Evolutionary conservation across 2,113 vertebrate species (phyloP).

Genomic region (Lota lota): DNA sequence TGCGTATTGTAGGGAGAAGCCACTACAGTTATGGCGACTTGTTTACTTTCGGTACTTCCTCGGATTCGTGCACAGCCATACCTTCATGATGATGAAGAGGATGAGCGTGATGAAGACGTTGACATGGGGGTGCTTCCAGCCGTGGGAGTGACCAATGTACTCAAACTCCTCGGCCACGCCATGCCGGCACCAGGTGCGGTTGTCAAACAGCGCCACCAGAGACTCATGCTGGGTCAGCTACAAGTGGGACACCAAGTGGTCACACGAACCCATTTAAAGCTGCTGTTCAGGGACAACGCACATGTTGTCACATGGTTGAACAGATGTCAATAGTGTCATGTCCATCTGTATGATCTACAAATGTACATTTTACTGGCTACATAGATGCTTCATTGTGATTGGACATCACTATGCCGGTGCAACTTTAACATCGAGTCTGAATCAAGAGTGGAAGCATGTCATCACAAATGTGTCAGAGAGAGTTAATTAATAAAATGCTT

Average conservation of each 20-base stretch:
- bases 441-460: too few relatives aligned
- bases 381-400: too few relatives aligned
- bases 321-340: background rate
- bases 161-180: conserved; percentile 85
- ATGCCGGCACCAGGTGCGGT: conserved; percentile 92
- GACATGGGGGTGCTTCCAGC: conserved; percentile 89
- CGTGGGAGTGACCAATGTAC: conserved; percentile 83
- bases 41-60: too few relatives aligned
- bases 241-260: background rate
- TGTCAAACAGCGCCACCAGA: conserved; percentile 92
- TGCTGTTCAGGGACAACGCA: background rate
- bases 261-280: background rate
- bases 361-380: background rate
- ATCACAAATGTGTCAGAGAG: too few relatives aligned
- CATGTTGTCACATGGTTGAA: background rate
- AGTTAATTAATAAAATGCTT: too few relatives aligned
- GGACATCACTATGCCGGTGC: too few relatives aligned
- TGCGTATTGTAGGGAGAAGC: too few relatives aligned
- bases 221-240: conserved; percentile 98
- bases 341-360: background rate
- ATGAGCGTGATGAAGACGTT: conserved; percentile 93
- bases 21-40: too few relatives aligned
- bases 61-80: conserved; percentile 37
- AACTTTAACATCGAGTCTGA: too few relatives aligned
- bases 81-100: conserved; percentile 98